Evolutionary conservation across 37 sponge, comb jelly and placozoan genomes (phyloP).

Genomic region (Beroe ovata): DNA sequence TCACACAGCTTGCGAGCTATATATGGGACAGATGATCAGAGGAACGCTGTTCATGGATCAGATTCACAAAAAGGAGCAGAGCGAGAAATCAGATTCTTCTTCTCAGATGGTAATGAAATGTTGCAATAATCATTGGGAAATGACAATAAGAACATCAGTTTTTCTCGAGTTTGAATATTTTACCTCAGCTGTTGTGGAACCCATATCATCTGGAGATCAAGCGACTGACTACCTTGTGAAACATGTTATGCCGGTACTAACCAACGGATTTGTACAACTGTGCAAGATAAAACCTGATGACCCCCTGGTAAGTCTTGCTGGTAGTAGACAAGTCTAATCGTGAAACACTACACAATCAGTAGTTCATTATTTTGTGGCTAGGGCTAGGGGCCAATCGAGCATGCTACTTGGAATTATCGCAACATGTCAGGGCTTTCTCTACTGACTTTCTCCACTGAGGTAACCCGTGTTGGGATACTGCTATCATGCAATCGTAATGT

Average conservation of each 20-base stretch:
- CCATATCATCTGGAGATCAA: slow-evolving; percentile 68
- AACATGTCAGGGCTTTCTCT: too few relatives aligned
- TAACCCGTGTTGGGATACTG: too few relatives aligned
- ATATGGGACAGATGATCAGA: slow-evolving; percentile 85
- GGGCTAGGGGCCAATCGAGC: too few relatives aligned
- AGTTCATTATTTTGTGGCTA: too few relatives aligned
- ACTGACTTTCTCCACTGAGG: too few relatives aligned
- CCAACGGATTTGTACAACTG: slow-evolving; percentile 86
- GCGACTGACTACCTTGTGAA: slow-evolving; percentile 84
- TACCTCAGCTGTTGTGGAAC: slow-evolving; percentile 70
- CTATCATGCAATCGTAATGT: too few relatives aligned
- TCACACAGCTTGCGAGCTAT: slow-evolving; percentile 79
- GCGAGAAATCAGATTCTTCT: slow-evolving; percentile 92
- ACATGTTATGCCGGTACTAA: slow-evolving; percentile 79
- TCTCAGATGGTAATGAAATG: slow-evolving; percentile 83
- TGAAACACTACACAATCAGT: too few relatives aligned
- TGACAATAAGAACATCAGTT: too few relatives aligned
- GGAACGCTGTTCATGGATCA: slow-evolving; percentile 93
- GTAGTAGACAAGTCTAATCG: too few relatives aligned
- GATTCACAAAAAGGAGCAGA: slow-evolving; percentile 84
- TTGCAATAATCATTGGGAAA: too few relatives aligned
- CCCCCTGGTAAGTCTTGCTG: slow-evolving; percentile 78
- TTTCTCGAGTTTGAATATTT: too few relatives aligned
- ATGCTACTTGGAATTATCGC: too few relatives aligned
- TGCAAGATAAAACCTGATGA: slow-evolving; percentile 91